phyloP scores from a whole-genome alignment of 2,888 invertebrate genomes.

The Napeogenes sylphis region DNA sequence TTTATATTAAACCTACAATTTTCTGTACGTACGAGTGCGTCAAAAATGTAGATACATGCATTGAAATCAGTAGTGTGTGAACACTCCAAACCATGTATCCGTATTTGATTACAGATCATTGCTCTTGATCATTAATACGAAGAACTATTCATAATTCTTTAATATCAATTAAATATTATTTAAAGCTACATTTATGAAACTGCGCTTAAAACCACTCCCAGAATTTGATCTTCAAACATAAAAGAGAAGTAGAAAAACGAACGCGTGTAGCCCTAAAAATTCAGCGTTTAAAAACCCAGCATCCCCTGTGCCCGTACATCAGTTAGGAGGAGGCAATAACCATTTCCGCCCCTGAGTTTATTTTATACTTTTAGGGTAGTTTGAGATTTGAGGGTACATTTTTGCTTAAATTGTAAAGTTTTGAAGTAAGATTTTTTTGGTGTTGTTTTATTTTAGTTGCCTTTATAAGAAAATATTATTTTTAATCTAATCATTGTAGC shows the following conservation, averaged over 20 bases:
- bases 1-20: too few species aligned
- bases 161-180: too few species aligned
- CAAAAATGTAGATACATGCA: too few species aligned
- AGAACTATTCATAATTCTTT: too few species aligned
- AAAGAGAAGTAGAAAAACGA: constrained; percentile 11
- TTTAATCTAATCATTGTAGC: too few species aligned
- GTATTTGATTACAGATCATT: too few species aligned
- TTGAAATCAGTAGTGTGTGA: too few species aligned
- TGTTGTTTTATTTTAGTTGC: background rate
- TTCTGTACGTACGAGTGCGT: too few species aligned
- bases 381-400: constrained; percentile 22
- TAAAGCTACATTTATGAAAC: too few species aligned
- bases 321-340: constrained; percentile 41
- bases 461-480: background rate
- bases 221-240: constrained; percentile 11
- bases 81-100: too few species aligned
- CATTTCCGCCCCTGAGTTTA: constrained; percentile 37
- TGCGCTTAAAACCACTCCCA: too few species aligned
- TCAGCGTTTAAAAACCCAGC: constrained; percentile 47
- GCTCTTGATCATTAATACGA: too few species aligned
- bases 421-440: background rate
- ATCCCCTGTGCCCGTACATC: constrained; percentile 46
- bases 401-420: constrained; percentile 18
- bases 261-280: constrained; percentile 14
- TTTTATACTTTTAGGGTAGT: constrained; percentile 33